Conservation (phyloP, 2,797 vertebrate genomes). For the Microchirus variegatus region DNA sequence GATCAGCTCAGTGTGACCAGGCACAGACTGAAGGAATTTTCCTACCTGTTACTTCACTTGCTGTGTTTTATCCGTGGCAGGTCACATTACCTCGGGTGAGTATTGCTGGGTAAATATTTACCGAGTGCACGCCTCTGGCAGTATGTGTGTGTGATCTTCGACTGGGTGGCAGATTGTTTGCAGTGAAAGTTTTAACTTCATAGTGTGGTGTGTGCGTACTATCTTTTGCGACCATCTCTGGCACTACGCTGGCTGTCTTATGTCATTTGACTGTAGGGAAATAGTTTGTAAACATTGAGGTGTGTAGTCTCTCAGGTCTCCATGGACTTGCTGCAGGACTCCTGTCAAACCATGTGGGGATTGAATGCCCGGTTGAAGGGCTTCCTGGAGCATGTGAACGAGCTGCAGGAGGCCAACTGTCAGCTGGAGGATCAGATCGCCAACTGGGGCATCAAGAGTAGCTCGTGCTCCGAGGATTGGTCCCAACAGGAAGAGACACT, state of each 20-base stretch:
- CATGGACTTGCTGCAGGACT: constrained; percentile 67
- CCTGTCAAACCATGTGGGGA: constrained; percentile 60
- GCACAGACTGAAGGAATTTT: constrained; percentile 21
- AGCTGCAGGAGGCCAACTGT: constrained; percentile 74
- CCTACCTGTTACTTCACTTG: constrained; percentile 9
- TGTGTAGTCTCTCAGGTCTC: constrained; percentile 24
- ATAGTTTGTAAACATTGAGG: constrained; percentile 23
- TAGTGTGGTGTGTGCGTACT: not conserved
- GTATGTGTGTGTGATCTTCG: constrained; percentile 26
- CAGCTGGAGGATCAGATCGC: constrained; percentile 74
- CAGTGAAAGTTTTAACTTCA: constrained; percentile 35
- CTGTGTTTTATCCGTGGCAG: constrained; percentile 16
- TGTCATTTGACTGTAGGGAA: constrained; percentile 44
- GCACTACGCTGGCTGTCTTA: not conserved
- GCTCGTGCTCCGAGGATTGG: constrained; percentile 47
- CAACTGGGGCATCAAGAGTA: constrained; percentile 47
- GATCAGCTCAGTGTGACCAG: constrained; percentile 49
- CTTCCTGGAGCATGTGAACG: constrained; percentile 78
- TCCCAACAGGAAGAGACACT: constrained; percentile 68
- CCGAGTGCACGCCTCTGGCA: constrained; percentile 58
- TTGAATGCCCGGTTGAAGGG: constrained; percentile 72
- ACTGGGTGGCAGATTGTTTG: constrained; percentile 37
- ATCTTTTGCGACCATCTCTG: not conserved
- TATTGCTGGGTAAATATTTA: constrained; percentile 77
- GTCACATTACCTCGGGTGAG: constrained; percentile 62